Conservation (phyloP, 1,140 invertebrate genomes). For the silkworm (Bombyx mori) region ASM3026992v2 NC_085112.1:16222001-16222500, state of each 20-base stretch:
- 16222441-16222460: no score
- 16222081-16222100: conserved; percentile 47
- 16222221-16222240: conserved; percentile 28
- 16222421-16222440: no score
- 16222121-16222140: conserved; percentile 49
- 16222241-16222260: conserved; percentile 58
- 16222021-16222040: not conserved
- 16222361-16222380: no score
- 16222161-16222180: conserved; percentile 15
- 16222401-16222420: no score
- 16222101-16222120: conserved; percentile 55
- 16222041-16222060: not conserved
- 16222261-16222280: conserved; percentile 37
- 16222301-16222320: conserved; percentile 50
- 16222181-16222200: conserved; percentile 11
- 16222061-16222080: conserved; percentile 26
- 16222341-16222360: conserved; percentile 7
- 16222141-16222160: conserved; percentile 26
- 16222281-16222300: conserved; percentile 45
- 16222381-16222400: no score
- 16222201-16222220: conserved; percentile 10
- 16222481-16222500: no score
- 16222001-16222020: not conserved
- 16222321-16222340: conserved; percentile 16
- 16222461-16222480: no score